Percentiles rank a stretch among this genome's conserved stretches.
These are phyloP conservation scores for Galeopterus variegatus DNA, from an alignment of 2,113 vertebrate species.

Conservation along the genomic window DNA sequence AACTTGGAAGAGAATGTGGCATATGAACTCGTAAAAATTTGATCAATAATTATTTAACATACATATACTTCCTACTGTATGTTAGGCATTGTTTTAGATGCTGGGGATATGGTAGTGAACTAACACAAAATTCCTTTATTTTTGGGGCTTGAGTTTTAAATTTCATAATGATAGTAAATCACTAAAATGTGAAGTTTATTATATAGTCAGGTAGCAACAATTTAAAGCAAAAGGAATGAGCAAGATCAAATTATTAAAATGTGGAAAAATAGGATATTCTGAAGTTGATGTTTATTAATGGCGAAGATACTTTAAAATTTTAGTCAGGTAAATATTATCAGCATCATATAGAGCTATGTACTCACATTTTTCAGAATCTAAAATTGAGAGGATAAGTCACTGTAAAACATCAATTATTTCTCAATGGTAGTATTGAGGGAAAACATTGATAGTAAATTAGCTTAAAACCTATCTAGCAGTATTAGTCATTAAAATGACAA, in stretches of 20 bases:
- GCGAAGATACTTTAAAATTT: slow-evolving; percentile 34
- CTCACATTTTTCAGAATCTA: slow-evolving; percentile 31
- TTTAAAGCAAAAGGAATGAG: background rate
- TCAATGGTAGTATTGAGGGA: background rate
- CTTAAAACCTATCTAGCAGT: background rate
- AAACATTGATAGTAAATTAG: background rate
- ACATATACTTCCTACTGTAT: background rate
- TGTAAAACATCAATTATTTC: background rate
- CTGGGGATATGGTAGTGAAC: background rate
- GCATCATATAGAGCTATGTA: background rate
- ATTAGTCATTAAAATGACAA: slow-evolving; percentile 22
- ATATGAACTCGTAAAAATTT: background rate
- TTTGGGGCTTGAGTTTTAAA: background rate
- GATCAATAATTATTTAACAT: background rate
- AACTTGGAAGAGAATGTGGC: background rate
- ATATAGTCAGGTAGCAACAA: background rate
- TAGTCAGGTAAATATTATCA: background rate
- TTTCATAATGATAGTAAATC: background rate
- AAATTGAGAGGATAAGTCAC: slow-evolving; percentile 1
- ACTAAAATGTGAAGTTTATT: background rate
- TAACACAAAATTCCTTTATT: background rate
- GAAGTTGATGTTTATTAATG: background rate
- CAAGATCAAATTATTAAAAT: slow-evolving; percentile 46
- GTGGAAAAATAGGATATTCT: background rate
- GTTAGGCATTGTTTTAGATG: background rate